Conservation (phyloP, 2,888 invertebrate genomes). For the Blomia tropicalis region DNA sequence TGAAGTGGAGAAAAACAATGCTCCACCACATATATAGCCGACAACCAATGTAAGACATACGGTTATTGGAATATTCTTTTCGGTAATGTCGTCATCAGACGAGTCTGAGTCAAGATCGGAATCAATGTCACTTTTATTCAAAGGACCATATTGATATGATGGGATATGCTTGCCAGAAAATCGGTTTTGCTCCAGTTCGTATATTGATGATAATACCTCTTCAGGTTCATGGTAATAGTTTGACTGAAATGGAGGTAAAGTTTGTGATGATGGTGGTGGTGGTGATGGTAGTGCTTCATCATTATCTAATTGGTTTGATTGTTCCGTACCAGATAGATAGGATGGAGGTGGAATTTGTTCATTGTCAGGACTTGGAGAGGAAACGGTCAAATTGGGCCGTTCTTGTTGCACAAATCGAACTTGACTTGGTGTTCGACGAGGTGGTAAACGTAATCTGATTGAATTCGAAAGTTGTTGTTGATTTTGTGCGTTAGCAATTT, state of each 20-base stretch:
- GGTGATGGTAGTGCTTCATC: not conserved
- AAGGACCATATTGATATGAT: not conserved
- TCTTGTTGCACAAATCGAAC: not conserved
- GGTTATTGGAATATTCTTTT: constrained; percentile 41
- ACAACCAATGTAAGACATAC: constrained; percentile 70
- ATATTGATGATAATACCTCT: not conserved
- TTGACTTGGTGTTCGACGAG: constrained; percentile 9
- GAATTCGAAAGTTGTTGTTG: not conserved
- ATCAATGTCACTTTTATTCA: not conserved
- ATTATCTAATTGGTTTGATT: not conserved
- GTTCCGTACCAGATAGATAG: too few relatives aligned
- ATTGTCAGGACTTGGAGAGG: not conserved
- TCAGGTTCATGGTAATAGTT: not conserved
- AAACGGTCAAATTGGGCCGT: not conserved
- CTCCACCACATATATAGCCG: constrained; percentile 73
- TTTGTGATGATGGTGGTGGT: not conserved
- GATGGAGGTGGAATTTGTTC: not conserved
- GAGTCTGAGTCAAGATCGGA: constrained; percentile 5
- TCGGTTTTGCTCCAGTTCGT: not conserved
- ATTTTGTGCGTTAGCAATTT: not conserved
- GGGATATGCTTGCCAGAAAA: not conserved
- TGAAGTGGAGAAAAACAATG: constrained; percentile 67
- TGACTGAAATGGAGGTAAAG: not conserved
- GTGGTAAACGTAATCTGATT: not conserved
- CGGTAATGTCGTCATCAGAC: constrained; percentile 10